Evolutionary conservation across 2,888 invertebrate species (phyloP).

Genomic region (Macropis europaea): DNA sequence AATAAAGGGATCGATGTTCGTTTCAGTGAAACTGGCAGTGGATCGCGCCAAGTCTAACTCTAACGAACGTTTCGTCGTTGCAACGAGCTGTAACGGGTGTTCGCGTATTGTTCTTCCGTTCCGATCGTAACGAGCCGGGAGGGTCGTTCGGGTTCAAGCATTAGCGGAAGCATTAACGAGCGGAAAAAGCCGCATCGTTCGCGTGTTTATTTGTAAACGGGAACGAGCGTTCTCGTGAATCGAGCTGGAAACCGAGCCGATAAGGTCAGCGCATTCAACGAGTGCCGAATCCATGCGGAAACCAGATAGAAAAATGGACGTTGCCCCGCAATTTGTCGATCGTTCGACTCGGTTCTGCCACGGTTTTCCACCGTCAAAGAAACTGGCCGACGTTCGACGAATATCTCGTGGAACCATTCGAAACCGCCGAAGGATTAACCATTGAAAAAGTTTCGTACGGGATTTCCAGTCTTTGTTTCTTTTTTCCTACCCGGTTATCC

Average conservation of each 20-base stretch:
- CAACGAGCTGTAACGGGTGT: too few relatives aligned
- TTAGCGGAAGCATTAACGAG: slow-evolving; percentile 4
- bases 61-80: not conserved
- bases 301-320: slow-evolving; percentile 15
- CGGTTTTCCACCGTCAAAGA: too few relatives aligned
- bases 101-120: not conserved
- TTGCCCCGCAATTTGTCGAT: not conserved
- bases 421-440: too few relatives aligned
- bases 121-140: not conserved
- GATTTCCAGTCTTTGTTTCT: too few relatives aligned
- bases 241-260: slow-evolving; percentile 40
- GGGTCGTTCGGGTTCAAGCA: not conserved
- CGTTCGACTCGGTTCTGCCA: not conserved
- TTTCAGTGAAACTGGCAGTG: too few relatives aligned
- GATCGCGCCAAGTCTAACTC: too few relatives aligned
- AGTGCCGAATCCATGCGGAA: slow-evolving; percentile 26
- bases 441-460: too few relatives aligned
- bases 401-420: too few relatives aligned
- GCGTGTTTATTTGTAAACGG: slow-evolving; percentile 9
- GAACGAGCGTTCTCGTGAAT: slow-evolving; percentile 35
- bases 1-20: too few relatives aligned
- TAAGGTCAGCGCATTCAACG: slow-evolving; percentile 34
- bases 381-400: too few relatives aligned
- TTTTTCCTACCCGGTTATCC: too few relatives aligned
- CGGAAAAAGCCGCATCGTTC: not conserved